Percentiles rank a stretch among this genome's conserved stretches.
phyloP scores from a whole-genome alignment of 2,888 invertebrate species.

The Drosophila peninsularis region DNA sequence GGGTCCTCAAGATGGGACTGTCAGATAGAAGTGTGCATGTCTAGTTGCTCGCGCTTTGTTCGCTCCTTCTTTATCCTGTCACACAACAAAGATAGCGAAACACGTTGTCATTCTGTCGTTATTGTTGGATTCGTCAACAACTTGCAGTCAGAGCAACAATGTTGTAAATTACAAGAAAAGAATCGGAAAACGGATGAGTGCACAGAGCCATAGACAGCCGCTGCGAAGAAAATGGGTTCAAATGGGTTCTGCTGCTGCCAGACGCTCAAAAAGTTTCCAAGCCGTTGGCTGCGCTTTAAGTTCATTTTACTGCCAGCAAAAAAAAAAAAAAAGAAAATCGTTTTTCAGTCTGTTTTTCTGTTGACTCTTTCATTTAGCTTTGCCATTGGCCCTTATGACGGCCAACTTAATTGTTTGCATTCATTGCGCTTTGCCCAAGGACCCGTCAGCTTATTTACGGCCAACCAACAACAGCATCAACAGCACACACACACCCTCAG shows the following conservation, averaged over 20 bases:
- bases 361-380: constrained; percentile 31
- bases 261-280: constrained; percentile 72
- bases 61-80: constrained; percentile 50
- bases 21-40: constrained; percentile 6
- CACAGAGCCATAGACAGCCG: constrained; percentile 37
- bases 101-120: constrained; percentile 7
- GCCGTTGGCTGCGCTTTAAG: constrained; percentile 65
- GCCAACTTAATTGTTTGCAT: constrained; percentile 68
- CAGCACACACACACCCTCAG: not conserved
- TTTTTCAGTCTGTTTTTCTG: constrained; percentile 22
- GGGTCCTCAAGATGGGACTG: constrained; percentile 5
- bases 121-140: constrained; percentile 21
- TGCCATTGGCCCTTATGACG: constrained; percentile 61
- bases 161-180: constrained; percentile 71
- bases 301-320: constrained; percentile 51
- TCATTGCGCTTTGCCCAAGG: constrained; percentile 47
- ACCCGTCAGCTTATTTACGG: constrained; percentile 62
- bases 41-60: constrained; percentile 52
- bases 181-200: constrained; percentile 64
- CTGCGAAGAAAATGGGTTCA: not conserved
- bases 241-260: constrained; percentile 35
- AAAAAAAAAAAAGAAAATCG: too few relatives aligned
- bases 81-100: constrained; percentile 50
- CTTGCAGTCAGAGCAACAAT: constrained; percentile 50
- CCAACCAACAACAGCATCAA: constrained; percentile 26